Base-by-base conservation (phyloP, 2,797 vertebrate species). In the Tokudaia tokunoshimensis region DNA sequence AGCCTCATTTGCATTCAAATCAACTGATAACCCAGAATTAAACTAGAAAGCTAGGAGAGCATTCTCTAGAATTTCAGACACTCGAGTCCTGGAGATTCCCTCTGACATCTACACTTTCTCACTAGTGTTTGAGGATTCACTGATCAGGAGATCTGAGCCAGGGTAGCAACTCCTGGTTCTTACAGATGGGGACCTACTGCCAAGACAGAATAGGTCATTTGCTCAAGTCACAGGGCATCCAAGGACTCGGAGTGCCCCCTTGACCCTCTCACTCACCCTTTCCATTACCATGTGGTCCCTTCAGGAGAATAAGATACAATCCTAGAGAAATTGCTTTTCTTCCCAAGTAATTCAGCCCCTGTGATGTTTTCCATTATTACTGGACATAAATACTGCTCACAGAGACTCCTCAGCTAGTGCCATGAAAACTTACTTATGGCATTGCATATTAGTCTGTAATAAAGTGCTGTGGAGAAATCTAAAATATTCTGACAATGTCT, bases 291-390 rank as follows among this genome's bases (percentile, higher is more conserved):
- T 41, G 61, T n/a, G 41, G 29, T 61, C 22, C 22, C 34, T 78
- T 65, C 22, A 52, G 67, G 15, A 83, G 34, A 94, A 63, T 50
- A 70, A n/a, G 63, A 83, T 52, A 86, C 92, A 14, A 0, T 93
- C 78, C 76, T 63, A 13, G 12, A 88, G 50, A 94, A 91, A 57
- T 24, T 13, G 3, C 63, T 89, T 83, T 72, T 88, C 80, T 74
- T 92, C 84, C 78, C 87, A 85, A 61, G 72, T 83, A 67, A 94
- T 74, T 93, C 79, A 65, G 24, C 41, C 90, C 34, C 55, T 78
- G 29, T 70, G 57, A 81, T 70, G 70, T 59, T 83, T 96, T 79
- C 76, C 41, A 13, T 91, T 88, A 84, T 70, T 74, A 61, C 59
- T 50, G 52, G 70, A 80, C 41, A 91, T 86, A 81, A 95, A 72